Conservation (phyloP, 2,888 invertebrate genomes). For the Horisme vitalbata region DNA sequence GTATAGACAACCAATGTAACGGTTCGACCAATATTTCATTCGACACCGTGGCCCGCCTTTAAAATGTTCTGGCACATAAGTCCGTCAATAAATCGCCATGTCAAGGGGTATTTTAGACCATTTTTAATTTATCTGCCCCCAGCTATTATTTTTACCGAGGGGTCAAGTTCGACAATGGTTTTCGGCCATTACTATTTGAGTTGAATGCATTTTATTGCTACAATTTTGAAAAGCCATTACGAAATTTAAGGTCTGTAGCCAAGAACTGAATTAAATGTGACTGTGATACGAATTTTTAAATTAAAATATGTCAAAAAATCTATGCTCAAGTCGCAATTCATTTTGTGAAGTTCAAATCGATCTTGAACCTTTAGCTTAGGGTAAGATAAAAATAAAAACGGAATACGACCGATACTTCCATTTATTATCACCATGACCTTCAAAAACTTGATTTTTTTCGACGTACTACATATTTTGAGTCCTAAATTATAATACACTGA, state of each 20-base stretch:
- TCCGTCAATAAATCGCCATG: constrained; percentile 55
- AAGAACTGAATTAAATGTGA: too few relatives aligned
- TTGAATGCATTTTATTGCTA: constrained; percentile 72
- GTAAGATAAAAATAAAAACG: too few relatives aligned
- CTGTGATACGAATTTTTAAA: too few relatives aligned
- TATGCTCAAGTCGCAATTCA: too few relatives aligned
- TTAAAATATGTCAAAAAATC: too few relatives aligned
- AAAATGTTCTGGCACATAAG: constrained; percentile 45
- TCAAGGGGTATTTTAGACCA: constrained; percentile 79
- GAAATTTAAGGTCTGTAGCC: not conserved
- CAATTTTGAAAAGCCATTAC: constrained; percentile 48
- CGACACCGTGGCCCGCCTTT: constrained; percentile 42
- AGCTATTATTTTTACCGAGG: constrained; percentile 76
- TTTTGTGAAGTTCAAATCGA: too few relatives aligned
- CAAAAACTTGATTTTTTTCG: too few relatives aligned
- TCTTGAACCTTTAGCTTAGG: too few relatives aligned
- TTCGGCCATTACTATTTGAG: constrained; percentile 53
- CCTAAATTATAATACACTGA: too few relatives aligned
- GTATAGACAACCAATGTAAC: constrained; percentile 14
- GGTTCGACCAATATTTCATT: constrained; percentile 24
- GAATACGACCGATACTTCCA: too few relatives aligned
- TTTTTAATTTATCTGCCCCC: constrained; percentile 82
- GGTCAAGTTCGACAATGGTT: constrained; percentile 69
- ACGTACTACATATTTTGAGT: too few relatives aligned
- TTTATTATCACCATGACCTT: too few relatives aligned